Percentiles rank a stretch among this genome's conserved stretches.
These are phyloP conservation scores for Idaea biselata DNA, from an alignment of 2,888 invertebrate species.

Conservation along the genomic window DNA sequence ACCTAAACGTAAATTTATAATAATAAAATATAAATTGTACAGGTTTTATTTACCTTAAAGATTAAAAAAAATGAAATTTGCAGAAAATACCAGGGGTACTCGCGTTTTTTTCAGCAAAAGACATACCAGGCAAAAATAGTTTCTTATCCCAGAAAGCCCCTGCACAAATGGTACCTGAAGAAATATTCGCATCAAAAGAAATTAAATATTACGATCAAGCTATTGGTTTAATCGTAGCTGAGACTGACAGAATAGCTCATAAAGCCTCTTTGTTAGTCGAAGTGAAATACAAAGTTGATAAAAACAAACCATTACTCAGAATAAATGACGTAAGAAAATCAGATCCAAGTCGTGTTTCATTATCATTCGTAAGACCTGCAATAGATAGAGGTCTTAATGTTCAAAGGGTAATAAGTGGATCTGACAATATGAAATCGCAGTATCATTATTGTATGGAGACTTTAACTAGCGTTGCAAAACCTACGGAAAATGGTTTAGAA, in stretches of 20 bases:
- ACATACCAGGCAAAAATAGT: constrained; percentile 85
- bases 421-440: constrained; percentile 77
- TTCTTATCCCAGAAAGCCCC: constrained; percentile 57
- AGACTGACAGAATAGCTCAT: constrained; percentile 76
- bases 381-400: constrained; percentile 60
- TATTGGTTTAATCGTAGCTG: constrained; percentile 85
- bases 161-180: constrained; percentile 48
- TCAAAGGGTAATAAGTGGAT: constrained; percentile 78
- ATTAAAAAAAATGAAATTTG: constrained; percentile 25
- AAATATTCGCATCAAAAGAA: constrained; percentile 72
- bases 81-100: constrained; percentile 84
- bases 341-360: constrained; percentile 45
- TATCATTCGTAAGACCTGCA: constrained; percentile 46
- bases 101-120: constrained; percentile 82
- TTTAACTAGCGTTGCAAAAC: constrained; percentile 79
- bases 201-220: constrained; percentile 84
- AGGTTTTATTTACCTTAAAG: no score
- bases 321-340: constrained; percentile 49
- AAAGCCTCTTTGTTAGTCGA: constrained; percentile 80
- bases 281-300: constrained; percentile 73
- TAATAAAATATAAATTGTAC: no score
- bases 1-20: no score
- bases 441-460: constrained; percentile 88
- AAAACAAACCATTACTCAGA: constrained; percentile 50
- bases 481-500: constrained; percentile 84